Base-by-base conservation (phyloP, 2,797 vertebrate genomes). In the Botia kubotai region DNA sequence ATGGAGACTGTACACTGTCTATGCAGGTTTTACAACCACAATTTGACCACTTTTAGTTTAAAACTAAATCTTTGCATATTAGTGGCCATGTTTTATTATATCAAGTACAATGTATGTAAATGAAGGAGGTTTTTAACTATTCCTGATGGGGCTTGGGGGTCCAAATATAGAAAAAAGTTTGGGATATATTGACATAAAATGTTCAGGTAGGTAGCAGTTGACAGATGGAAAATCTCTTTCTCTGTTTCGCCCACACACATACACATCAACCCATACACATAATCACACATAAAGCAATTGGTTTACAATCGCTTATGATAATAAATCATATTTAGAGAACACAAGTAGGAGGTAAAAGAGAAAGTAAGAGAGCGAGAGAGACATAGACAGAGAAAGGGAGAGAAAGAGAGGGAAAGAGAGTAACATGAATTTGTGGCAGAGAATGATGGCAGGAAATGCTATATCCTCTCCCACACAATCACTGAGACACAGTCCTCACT, bases 391-490 rank as follows among this genome's bases (percentile, higher is more conserved):
- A 52, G 70, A 81, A 23, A 43, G 26, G 50, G 33, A 48, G 57
- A 23, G 23, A 74, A 36, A 39, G 33, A 39, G 21, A 6, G 13
- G 36, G 72, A 29, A 48, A 13, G 67, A 19, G 68, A n/a, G 71
- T 17, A 72, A 65, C 55, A 62, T 26, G 33, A 69, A 72, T 72
- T 76, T 73, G 69, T 82, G 79, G 46, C 13, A 23, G 39, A 75
- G 55, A 75, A 60, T 6, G 48, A 79, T 77, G 63, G 55, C 57
- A 75, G 52, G 78, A 85, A 82, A 81, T 57, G 75, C 46, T 76
- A 67, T 66, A 80, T 75, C 52, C 65, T 81, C 72, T 79, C 79
- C 75, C 73, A 85, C 81, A 83, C 72, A 84, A 81, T 72, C 63
- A 46, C 78, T 75, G 81, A 86, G 72, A 58, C 72, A 73, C 62